Base-by-base conservation (phyloP, 2,797 vertebrate genomes). In the Megaceryle alcyon region DNA sequence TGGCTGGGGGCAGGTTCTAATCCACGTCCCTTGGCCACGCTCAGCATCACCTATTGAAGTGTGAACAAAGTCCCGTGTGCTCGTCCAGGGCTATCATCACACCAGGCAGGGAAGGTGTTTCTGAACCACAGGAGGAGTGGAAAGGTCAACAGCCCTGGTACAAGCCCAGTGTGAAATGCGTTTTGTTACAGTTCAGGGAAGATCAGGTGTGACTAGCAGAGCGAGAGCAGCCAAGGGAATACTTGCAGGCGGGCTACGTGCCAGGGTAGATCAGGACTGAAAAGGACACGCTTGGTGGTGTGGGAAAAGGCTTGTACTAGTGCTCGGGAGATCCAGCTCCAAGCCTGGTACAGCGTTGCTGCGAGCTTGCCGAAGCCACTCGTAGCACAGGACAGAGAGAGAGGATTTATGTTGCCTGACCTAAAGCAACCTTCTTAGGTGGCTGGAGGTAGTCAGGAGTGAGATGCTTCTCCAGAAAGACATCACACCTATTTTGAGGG, bases 201-300 rank as follows among this genome's bases (percentile, higher is more conserved):
- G 20, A 18, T 7, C 64, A 70, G 77, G 66, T 78, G 86, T 31
- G 84, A 60, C 0, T 5, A 64, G 77, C 53, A 35, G n/a, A 48
- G 56, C 2, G 14, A 54, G 19, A 68, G 49, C 70, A 49, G 81
- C 77, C n/a, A 0, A 21, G 60, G 81, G 65, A 53, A n/a, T 0
- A 1, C 37, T 12, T 1, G n/a, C 13, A 18, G 77, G 68, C 3
- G 2, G 48, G 61, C 33, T 48, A 6, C 0, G 3, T 20, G 10
- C 9, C 56, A 12, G 54, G 72, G 66, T 5, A 53, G 61, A 26
- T 39, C 54, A 26, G 66, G 56, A 37, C 49, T 57, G 63, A 22
- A 73, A 41, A 18, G 82, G 65, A 59, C 2, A 3, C 2, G 23
- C 26, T 10, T 9, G 71, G 26, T 28, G 80, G 2, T 3, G n/a